These are phyloP conservation scores for Pseudorhiza aurosa DNA, from an alignment of 30 jellyfish, hydroid and myxozoan genomes.

Conservation along the genomic window DNA sequence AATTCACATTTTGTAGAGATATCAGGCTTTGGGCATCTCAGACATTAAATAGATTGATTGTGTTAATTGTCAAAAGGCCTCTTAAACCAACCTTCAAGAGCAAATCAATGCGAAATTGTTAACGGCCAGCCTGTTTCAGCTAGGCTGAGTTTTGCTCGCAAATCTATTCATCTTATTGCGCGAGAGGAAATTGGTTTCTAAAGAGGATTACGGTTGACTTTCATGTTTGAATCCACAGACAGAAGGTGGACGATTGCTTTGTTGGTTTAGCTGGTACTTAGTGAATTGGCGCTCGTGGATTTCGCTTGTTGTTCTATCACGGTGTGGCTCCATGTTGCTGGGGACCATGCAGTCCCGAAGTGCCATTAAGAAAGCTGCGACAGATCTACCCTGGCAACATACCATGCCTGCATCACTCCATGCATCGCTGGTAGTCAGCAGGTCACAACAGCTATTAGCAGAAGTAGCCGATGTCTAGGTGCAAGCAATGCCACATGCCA, in stretches of 20 bases:
- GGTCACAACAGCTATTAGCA: too few relatives aligned
- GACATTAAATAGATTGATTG: slow-evolving; percentile 50
- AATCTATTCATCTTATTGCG: slow-evolving; percentile 50
- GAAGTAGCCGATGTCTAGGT: too few relatives aligned
- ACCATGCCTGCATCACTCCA: too few relatives aligned
- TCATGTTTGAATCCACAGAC: slow-evolving; percentile 73
- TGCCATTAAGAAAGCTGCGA: too few relatives aligned
- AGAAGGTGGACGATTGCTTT: slow-evolving; percentile 65
- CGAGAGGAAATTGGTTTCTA: slow-evolving; percentile 79
- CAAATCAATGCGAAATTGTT: slow-evolving; percentile 30
- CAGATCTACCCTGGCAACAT: too few relatives aligned
- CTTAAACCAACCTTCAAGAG: slow-evolving; percentile 13
- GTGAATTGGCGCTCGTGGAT: slow-evolving; percentile 74
- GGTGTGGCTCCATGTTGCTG: slow-evolving; percentile 57
- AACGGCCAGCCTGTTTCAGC: background rate
- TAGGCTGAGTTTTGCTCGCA: slow-evolving; percentile 1
- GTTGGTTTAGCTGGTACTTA: slow-evolving; percentile 69
- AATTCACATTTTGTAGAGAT: background rate
- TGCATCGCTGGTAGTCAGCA: too few relatives aligned
- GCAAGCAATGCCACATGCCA: too few relatives aligned
- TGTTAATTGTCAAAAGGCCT: slow-evolving; percentile 22
- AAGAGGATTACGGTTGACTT: slow-evolving; percentile 74
- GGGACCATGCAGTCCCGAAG: too few relatives aligned
- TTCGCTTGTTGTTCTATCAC: slow-evolving; percentile 67
- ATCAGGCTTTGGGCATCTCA: slow-evolving; percentile 24